Percentiles rank a stretch among this genome's conserved stretches.
Evolutionary conservation across 1,140 invertebrate genomes (phyloP).

Genomic region (Penaeus indicus): DNA sequence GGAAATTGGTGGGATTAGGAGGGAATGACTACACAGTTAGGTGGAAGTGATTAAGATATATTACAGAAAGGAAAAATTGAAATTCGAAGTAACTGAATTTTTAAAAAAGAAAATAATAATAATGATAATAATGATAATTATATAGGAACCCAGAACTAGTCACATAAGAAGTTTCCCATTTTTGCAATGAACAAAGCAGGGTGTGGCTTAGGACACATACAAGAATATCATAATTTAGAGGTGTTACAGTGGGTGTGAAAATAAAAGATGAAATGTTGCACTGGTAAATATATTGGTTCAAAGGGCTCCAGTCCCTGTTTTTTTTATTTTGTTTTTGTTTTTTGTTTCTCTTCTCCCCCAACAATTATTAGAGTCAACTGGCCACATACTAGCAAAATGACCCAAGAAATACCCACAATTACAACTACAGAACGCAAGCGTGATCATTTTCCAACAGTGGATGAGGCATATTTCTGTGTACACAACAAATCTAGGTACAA

Average conservation of each 20-base stretch:
- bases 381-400: conserved; percentile 58
- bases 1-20: conserved; percentile 44
- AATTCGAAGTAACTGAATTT: conserved; percentile 35
- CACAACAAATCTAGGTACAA: conserved; percentile 55
- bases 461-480: conserved; percentile 52
- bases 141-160: neutral
- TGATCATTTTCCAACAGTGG: conserved; percentile 47
- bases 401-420: conserved; percentile 55
- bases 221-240: conserved; percentile 32
- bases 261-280: conserved; percentile 39
- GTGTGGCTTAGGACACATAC: conserved; percentile 56
- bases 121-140: conserved; percentile 20
- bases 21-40: conserved; percentile 23
- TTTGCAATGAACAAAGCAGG: conserved; percentile 53
- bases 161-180: conserved; percentile 27
- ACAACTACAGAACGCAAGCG: conserved; percentile 54
- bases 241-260: conserved; percentile 51
- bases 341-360: conserved; percentile 37
- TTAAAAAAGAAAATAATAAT: neutral
- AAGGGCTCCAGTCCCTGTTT: conserved; percentile 58
- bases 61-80: conserved; percentile 44
- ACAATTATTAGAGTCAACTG: conserved; percentile 50
- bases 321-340: conserved; percentile 22
- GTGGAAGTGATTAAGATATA: conserved; percentile 33
- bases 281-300: conserved; percentile 34